These are phyloP conservation scores for Raja brachyura DNA, from an alignment of 2,113 vertebrate species.

Conservation along the genomic window DNA sequence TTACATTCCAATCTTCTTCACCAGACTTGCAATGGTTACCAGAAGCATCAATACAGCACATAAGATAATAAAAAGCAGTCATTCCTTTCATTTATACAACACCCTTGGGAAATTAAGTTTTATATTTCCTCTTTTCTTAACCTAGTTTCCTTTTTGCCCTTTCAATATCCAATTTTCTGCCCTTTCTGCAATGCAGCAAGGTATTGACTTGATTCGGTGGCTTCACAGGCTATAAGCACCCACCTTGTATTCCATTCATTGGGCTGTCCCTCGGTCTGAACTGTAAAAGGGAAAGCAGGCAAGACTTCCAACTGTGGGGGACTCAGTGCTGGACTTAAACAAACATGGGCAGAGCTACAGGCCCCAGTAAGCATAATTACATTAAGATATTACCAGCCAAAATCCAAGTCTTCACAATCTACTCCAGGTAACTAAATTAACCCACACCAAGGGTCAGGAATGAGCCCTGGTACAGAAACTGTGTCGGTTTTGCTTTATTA, in stretches of 20 bases:
- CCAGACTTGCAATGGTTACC: background rate
- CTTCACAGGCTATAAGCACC: background rate
- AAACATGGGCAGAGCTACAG: background rate
- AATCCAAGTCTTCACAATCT: background rate
- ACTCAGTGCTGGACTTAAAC: background rate
- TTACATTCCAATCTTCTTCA: background rate
- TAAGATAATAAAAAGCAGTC: slow-evolving; percentile 14
- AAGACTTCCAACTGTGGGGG: background rate
- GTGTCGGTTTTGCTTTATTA: background rate
- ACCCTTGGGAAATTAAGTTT: slow-evolving; percentile 15
- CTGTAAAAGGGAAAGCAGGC: background rate
- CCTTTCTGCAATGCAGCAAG: background rate
- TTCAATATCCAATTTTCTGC: background rate
- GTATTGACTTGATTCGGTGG: background rate
- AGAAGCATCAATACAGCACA: background rate
- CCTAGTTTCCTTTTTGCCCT: background rate
- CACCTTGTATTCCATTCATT: background rate
- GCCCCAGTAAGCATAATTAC: background rate
- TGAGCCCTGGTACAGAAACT: background rate
- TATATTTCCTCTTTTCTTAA: background rate
- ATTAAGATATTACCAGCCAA: background rate
- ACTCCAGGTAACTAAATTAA: background rate
- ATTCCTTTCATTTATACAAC: background rate
- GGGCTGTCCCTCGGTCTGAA: background rate
- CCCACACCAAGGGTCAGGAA: background rate